Percentiles rank a stretch among this genome's conserved stretches.
Conservation (phyloP, 2,113 vertebrate species). For the Junco hyemalis region DNA sequence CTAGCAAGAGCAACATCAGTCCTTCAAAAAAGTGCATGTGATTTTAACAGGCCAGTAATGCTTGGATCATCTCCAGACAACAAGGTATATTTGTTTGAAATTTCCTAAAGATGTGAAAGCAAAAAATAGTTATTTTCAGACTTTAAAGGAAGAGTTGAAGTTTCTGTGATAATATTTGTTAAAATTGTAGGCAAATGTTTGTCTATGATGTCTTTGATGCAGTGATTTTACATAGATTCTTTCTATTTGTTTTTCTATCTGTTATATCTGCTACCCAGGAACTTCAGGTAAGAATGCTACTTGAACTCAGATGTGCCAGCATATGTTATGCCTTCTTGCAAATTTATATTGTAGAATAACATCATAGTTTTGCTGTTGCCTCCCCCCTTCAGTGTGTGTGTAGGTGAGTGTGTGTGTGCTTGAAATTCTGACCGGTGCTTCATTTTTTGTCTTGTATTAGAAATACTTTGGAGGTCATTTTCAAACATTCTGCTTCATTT, state of each 20-base stretch:
- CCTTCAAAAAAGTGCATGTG: background rate
- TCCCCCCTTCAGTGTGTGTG: background rate
- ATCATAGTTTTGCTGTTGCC: slow-evolving; percentile 53
- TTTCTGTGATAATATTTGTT: slow-evolving; percentile 15
- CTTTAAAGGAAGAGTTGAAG: background rate
- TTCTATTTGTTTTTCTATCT: slow-evolving; percentile 85
- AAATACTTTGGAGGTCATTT: slow-evolving; percentile 27
- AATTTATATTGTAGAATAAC: slow-evolving; percentile 62
- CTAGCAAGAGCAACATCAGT: background rate
- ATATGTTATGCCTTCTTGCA: slow-evolving; percentile 61
- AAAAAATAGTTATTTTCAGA: background rate
- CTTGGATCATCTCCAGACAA: background rate
- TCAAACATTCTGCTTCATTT: background rate
- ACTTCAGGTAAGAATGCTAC: slow-evolving; percentile 89
- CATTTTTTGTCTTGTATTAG: background rate
- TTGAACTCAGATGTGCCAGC: slow-evolving; percentile 65
- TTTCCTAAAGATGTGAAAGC: background rate
- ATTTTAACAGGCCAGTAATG: background rate
- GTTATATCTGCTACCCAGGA: slow-evolving; percentile 89
- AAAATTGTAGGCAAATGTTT: slow-evolving; percentile 57
- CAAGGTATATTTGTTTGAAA: background rate
- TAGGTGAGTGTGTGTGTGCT: background rate
- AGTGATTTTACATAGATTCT: slow-evolving; percentile 79
- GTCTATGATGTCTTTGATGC: slow-evolving; percentile 51
- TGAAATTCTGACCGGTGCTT: slow-evolving; percentile 32